phyloP scores from a whole-genome alignment of 2,113 vertebrate genomes.

The Mormyrus lacerda region DNA sequence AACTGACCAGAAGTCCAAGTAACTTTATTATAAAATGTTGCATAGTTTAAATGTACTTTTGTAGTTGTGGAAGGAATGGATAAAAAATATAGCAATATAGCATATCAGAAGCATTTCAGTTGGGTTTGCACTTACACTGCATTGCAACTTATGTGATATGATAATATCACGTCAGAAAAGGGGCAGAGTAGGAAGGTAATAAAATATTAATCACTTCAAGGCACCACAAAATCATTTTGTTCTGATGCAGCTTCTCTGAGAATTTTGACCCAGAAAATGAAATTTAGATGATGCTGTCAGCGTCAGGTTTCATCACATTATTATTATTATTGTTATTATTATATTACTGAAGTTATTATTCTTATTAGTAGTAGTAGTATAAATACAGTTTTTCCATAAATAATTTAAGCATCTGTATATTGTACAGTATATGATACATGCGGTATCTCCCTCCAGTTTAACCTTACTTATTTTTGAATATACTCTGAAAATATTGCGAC shows the following conservation, averaged over 20 bases:
- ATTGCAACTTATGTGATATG: slow-evolving; percentile 2
- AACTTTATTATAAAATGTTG: background rate
- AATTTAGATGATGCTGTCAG: slow-evolving; percentile 12
- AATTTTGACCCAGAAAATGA: slow-evolving; percentile 10
- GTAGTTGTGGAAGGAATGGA: background rate
- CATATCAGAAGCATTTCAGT: background rate
- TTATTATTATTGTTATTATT: slow-evolving; percentile 7
- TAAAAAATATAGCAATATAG: background rate
- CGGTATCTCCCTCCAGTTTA: background rate
- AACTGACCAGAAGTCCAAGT: background rate
- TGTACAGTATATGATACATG: background rate
- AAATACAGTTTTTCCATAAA: background rate
- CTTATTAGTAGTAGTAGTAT: background rate
- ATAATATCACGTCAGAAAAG: slow-evolving; percentile 14
- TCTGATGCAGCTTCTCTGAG: background rate
- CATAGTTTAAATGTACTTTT: background rate
- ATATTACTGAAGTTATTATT: background rate
- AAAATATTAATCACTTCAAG: slow-evolving; percentile 19
- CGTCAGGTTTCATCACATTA: slow-evolving; percentile 7
- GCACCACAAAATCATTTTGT: slow-evolving; percentile 4
- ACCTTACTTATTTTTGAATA: background rate
- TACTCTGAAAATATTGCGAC: background rate
- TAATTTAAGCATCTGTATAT: background rate
- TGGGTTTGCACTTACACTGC: background rate
- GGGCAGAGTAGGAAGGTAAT: slow-evolving; percentile 13